Evolutionary conservation across 2,888 invertebrate genomes (phyloP), one percentile per base, ranked within the genome.

Genomic region (Selenia dentaria): DNA sequence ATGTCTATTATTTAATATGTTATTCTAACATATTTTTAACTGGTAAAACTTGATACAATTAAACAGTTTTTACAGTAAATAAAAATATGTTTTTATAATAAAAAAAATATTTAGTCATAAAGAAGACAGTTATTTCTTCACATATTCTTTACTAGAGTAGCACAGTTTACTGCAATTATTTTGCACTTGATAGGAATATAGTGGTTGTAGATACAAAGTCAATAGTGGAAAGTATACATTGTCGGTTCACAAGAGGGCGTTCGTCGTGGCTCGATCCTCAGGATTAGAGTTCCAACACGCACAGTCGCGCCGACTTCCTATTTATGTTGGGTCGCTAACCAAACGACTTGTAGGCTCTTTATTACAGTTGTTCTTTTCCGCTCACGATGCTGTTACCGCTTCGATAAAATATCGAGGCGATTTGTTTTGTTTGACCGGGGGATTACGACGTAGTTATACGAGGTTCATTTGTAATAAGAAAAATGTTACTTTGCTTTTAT

Each of bases 261-360:
- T 26, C 61, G 59, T 51, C 68, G 71, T 62, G 64, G 58, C 63
- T 54, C 81, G 76, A 90, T 89, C 89, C 88, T 61, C 33, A 58
- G 87, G 89, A 90, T 89, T 87, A 89, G 79, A 77, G 57, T 62
- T 69, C 66, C 69, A 74, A 82, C 89, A 89, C 90, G 89, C 85
- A 74, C 85, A 67, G 80, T 62, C 60, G 60, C 59, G 53, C 59
- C 68, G 71, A 73, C 78, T 78, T 79, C 72, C 76, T 86, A 80
- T 87, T 87, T 87, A 83, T 83, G 81, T 83, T 75, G 74, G 79
- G 75, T 76, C 79, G 74, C 82, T 76, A 80, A 81, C 80, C 80
- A 82, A 87, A 86, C 86, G 86, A 86, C 88, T 88, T 87, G 87
- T 86, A 87, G 85, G 84, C 87, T 80, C 82, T 88, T 86, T 88